Evolutionary conservation across 2,888 invertebrate genomes (phyloP), one percentile per base, ranked within the genome.

Genomic region (Drosophila borborema): DNA sequence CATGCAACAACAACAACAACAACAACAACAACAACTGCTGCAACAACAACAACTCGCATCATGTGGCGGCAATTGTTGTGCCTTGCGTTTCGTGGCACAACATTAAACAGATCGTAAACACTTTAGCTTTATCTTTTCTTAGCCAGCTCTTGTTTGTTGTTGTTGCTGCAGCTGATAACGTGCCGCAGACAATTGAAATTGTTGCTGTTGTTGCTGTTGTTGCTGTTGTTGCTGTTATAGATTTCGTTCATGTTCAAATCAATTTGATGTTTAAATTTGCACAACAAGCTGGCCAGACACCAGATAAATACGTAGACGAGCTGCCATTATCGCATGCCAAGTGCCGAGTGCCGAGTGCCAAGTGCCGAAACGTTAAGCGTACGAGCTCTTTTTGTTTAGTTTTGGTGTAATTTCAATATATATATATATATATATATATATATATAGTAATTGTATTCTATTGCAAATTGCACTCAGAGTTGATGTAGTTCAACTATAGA

Each of bases 61-160:
- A 43, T 58, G 34, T 60, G 48, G 14, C 49, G 49, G 49, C 28
- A 14, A 41, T 51, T 62, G 62, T 53, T 51, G 51, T 54, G 53
- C 31, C 41, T 63, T 74, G 68, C 59, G 51, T 58, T 62, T 65
- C 48, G 54, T 63, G 68, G 68, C 77, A 77, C 58, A 82, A 79
- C 85, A 85, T 76, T 85, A 82, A 85, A 85, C 86, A 88, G 86
- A 86, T 85, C 82, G 81, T 86, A 87, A 86, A 86, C 88, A 86
- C 86, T 87, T 80, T 74, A 73, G 81, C 66, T 87, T 85, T 87
- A 87, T 87, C 79, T 81, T 41, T 41, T 49, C 31, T 45, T 36
- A 48, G 77, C 40, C n/a, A 51, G 38, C 55, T 49, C 61, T 16
- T 64, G 41, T 60, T 56, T 61, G 62, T 59, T 70, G 31, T 38